Base-by-base conservation (phyloP, 1,140 invertebrate genomes). In the Scylla paramamosain region DNA sequence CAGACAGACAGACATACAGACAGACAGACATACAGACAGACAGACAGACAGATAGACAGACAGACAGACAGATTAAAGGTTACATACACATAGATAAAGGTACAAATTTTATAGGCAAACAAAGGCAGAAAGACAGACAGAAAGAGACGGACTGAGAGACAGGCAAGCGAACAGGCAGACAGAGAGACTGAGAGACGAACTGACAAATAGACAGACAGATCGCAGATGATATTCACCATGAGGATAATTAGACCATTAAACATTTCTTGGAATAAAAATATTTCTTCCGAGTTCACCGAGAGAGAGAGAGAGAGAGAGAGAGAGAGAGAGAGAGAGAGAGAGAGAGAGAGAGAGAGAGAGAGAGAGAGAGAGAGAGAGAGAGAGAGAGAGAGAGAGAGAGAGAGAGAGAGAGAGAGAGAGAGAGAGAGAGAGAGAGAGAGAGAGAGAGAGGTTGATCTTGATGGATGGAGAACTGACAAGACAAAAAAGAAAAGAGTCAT, bases 281-380 rank as follows among this genome's bases (percentile, higher is more conserved):
- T n/a, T n/a, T n/a, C n/a, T n/a, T n/a, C n/a, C n/a, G n/a, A n/a
- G n/a, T n/a, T n/a, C n/a, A n/a, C n/a, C n/a, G n/a, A n/a, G 77
- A 86, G n/a, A 86, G 84, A 86, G 84, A 29, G 25, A 29, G 84
- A 29, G 84, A 14, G 84, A 86, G 84, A 29, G 84, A 86, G 25
- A 86, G 84, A 29, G 25, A 29, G n/a, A 29, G 25, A 14, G 84
- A 86, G 25, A 86, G 84, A 86, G n/a, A 86, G 25, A 29, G 84
- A 86, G 84, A 29, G 84, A 14, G 84, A 86, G 84, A 86, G 84
- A 86, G 83, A 86, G 83, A 82, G 77, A 82, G 77, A 82, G 77
- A 82, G 77, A 82, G 77, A 82, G 77, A 82, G 77, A 82, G 77
- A 82, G 77, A 82, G 77, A 82, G 77, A 82, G 77, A 82, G 77